Evolutionary conservation across 1,140 invertebrate genomes (phyloP), one percentile per base, ranked within the genome.

Genomic region (Zophobas atratus): DNA sequence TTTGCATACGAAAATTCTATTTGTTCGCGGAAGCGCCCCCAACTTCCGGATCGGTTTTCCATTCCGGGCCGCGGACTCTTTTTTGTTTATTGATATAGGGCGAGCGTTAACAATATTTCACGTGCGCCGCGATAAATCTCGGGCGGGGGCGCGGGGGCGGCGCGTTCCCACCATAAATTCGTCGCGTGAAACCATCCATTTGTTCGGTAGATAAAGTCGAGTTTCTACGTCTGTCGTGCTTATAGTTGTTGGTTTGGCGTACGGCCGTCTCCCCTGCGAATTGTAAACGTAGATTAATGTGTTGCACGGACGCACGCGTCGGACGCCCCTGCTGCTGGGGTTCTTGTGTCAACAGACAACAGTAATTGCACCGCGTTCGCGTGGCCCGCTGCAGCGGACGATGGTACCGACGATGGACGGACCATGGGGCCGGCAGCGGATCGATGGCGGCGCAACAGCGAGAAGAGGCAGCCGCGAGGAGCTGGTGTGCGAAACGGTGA

Each of bases 241-340:
- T 53, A 73, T 56, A 43, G 49, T 55, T 73, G 48, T 72, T 72
- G 67, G 67, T 55, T n/a, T 73, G 20, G 36, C n/a, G 56, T 35
- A 56, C 33, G 32, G 55, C 71, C 49, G 39, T 73, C 49, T 73
- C 71, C 71, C 71, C 39, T 73, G 71, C 56, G 71, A 73, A 73
- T 73, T 73, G 71, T 73, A 73, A 73, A 73, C 71, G 71, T 73
- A 73, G 71, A 73, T 73, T 73, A 73, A 73, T 73, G 71, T 73
- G 71, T 39, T 73, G 39, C 49, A 55, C 55, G 20, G 70, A 53
- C 48, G 70, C 49, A 56, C 60, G 71, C 71, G 71, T 73, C 71
- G 48, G 33, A 36, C 71, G 71, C 70, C 70, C 67, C 51, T 55
- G 48, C 2, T 72, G 51, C 46, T 3, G 39, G n/a, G 5, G 55